These are phyloP conservation scores for Bombus affinis DNA, from an alignment of 1,140 invertebrate genomes.

Conservation along the genomic window DNA sequence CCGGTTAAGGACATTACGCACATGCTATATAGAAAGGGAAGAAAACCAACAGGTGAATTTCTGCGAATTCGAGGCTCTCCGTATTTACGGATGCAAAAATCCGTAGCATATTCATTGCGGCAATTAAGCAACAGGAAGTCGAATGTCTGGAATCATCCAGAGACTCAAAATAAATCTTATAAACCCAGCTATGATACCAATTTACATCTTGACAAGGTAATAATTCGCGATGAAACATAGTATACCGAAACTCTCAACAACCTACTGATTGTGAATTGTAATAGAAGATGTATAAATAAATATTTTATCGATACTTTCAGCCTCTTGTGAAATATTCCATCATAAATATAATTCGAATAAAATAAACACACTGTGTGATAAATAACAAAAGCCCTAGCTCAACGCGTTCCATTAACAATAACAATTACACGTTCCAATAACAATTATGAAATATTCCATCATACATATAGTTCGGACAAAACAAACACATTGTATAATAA, in stretches of 20 bases:
- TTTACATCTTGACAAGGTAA: not conserved
- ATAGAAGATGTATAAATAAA: not conserved
- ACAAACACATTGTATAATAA: too few relatives aligned
- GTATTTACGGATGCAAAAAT: not conserved
- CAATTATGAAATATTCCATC: not conserved
- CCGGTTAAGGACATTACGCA: constrained; percentile 29
- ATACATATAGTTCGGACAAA: not conserved
- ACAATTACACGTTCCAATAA: too few relatives aligned
- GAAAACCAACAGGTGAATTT: not conserved
- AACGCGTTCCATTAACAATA: not conserved
- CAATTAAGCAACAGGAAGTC: not conserved
- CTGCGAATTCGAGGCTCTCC: constrained; percentile 2
- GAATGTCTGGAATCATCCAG: not conserved
- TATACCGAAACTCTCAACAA: not conserved
- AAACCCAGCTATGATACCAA: too few relatives aligned
- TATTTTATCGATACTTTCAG: not conserved
- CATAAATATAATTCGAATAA: not conserved
- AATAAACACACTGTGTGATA: too few relatives aligned
- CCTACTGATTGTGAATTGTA: not conserved
- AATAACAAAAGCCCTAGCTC: not conserved
- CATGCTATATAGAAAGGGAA: not conserved
- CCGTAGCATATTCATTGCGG: not conserved
- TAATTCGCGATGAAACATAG: not conserved
- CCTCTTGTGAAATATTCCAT: not conserved
- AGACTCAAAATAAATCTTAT: not conserved